Evolutionary conservation across 1,140 invertebrate species (phyloP), one percentile per base, ranked within the genome.

Genomic region (Drosophila guanche): DNA sequence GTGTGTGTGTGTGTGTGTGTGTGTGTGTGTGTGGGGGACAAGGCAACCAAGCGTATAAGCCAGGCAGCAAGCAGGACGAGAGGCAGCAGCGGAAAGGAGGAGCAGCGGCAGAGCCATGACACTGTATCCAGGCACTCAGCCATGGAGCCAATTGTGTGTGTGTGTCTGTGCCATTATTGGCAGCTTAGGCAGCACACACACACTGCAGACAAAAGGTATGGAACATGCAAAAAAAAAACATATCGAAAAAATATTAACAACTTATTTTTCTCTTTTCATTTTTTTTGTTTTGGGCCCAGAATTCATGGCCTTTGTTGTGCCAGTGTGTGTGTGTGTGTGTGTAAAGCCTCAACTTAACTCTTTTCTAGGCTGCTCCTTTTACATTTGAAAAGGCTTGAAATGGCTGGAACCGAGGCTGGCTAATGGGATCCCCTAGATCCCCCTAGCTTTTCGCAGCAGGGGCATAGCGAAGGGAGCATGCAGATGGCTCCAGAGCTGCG

Each of bases 101-200:
- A 23, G 43, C 37, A 52, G 27, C 7, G 46, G 46, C 42, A 42
- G 37, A 48, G 47, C 61, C 53, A 69, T 74, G 73, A 59, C 66
- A 76, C 68, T 84, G 71, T 84, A 84, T 78, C 71, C 76, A 85
- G 81, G 81, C 76, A 86, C 76, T 80, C 81, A 85, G 80, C 65
- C 59, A 62, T 71, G 57, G 80, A 76, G 80, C 80, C 80, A 84
- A 84, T 85, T 85, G 69, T 37, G 41, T 40, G 7, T 40, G 22
- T 47, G 22, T 69, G 61, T 72, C 14, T 76, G 41, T 73, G 57
- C 63, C 73, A 76, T 81, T 81, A 81, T 81, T 81, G 79, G 79
- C 79, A 81, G 78, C 73, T 81, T 81, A 81, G 66, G 59, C 56
- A 27, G 27, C 60, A 59, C 56, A 55, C 60, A 25, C 41, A 20